Base-by-base conservation (phyloP, 2,888 invertebrate species). In the Sthenelais limicola region DNA sequence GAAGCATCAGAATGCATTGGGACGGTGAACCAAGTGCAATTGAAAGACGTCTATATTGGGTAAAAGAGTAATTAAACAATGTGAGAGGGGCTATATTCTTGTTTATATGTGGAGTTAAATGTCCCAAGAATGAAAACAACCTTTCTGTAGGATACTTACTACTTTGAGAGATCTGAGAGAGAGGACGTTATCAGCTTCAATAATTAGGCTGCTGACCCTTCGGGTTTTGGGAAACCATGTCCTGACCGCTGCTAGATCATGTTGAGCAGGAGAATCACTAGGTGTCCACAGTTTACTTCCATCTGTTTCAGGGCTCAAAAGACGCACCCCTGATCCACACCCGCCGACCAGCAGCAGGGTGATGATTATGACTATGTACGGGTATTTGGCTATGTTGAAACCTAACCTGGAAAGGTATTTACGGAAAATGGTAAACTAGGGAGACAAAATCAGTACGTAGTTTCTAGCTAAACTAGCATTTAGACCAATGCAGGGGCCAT, bases 391-490 rank as follows among this genome's bases (percentile, higher is more conserved):
- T 12, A 62, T 43, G 3, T 3, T 4, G 62, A 21, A 62, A 21
- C 62, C 62, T 26, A 62, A 38, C 24, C 62, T 62, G 62, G 2
- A 62, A 38, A n/a, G n/a, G n/a, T n/a, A n/a, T n/a, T n/a, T n/a
- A n/a, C n/a, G n/a, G n/a, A n/a, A n/a, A n/a, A n/a, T n/a, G n/a
- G n/a, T n/a, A n/a, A n/a, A n/a, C n/a, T n/a, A n/a, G n/a, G n/a
- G n/a, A n/a, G n/a, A n/a, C n/a, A n/a, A n/a, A n/a, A n/a, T n/a
- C n/a, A n/a, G n/a, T n/a, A n/a, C n/a, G n/a, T n/a, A n/a, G n/a
- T n/a, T n/a, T n/a, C n/a, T n/a, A n/a, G n/a, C n/a, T n/a, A n/a
- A n/a, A n/a, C n/a, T n/a, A n/a, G n/a, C n/a, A n/a, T n/a, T n/a
- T n/a, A n/a, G n/a, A n/a, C n/a, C n/a, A n/a, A n/a, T n/a, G n/a